Evolutionary conservation across 2,113 vertebrate genomes (phyloP).

Genomic region (Enhydra lutris): DNA sequence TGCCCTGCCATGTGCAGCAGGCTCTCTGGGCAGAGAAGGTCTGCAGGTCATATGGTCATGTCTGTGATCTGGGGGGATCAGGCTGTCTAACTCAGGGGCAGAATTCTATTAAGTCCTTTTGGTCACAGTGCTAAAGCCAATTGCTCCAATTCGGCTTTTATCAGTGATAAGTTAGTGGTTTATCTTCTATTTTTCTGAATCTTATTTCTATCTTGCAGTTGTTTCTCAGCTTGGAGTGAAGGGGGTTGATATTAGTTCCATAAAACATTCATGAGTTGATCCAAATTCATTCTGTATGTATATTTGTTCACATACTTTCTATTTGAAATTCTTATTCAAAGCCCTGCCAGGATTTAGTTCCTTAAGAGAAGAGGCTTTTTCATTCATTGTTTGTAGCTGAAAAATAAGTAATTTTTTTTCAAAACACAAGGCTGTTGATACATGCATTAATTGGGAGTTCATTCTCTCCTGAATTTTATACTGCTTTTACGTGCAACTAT

Average conservation of each 20-base stretch:
- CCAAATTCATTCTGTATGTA: background rate
- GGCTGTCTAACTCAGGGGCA: background rate
- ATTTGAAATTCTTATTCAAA: background rate
- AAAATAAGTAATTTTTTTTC: background rate
- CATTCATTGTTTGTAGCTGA: background rate
- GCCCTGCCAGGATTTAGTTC: background rate
- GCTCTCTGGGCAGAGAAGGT: background rate
- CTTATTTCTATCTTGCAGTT: background rate
- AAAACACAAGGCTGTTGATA: background rate
- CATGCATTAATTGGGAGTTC: background rate
- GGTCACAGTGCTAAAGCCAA: background rate
- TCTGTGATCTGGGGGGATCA: background rate
- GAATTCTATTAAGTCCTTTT: background rate
- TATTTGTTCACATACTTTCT: background rate
- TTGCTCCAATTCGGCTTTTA: background rate
- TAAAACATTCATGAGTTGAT: background rate
- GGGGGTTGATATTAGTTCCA: background rate
- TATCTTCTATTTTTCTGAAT: background rate
- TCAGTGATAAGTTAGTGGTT: background rate
- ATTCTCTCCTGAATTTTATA: background rate
- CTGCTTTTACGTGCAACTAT: background rate
- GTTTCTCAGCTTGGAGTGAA: background rate
- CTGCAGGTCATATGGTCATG: background rate
- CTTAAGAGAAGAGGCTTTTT: background rate
- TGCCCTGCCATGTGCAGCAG: background rate